Base-by-base conservation (phyloP, 2,113 vertebrate species). In the Heterochromis multidens region DNA sequence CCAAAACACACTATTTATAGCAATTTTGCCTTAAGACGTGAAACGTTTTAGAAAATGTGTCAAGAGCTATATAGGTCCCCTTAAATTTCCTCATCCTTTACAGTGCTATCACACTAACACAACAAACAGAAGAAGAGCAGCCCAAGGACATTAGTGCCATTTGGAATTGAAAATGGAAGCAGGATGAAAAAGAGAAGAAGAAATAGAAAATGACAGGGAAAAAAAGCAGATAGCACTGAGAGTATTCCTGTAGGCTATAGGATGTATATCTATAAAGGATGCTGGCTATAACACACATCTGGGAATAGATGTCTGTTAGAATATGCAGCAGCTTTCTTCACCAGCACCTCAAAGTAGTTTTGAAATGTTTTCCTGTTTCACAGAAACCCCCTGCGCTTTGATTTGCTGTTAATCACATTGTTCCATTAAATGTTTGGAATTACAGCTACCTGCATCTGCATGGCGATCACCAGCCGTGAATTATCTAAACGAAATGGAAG, bases 101-200 rank as follows among this genome's bases (percentile, higher is more conserved):
- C 52, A 61, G 35, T 2, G 57, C 25, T 29, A 84, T 82, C 13
- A 1, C 60, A 72, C 31, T 56, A 84, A 87, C 8, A 1, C 76
- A 79, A 83, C 88, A 91, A 90, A 82, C 72, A 82, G 65, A 92
- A 61, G 89, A 85, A 80, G 83, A 89, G 89, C 57, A 82, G 91
- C 93, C 87, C 89, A 90, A 91, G 92, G 92, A 91, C 87, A 92
- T 82, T 58, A 59, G 79, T 92, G 89, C 87, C 91, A 90, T 92
- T 94, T 92, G 81, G 77, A 89, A 89, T 90, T 89, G 88, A 81
- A 87, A 89, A 79, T 29, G 76, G 76, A 29, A 76, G 37, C 70
- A 56, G 77, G 79, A 85, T 78, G 87, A 91, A 89, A 85, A 86
- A 85, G 60, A 60, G 84, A 70, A 35, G 76, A 87, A 88, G 84